phyloP scores from a whole-genome alignment of 2,888 invertebrate species.

The Seladonia tumulorum region DNA sequence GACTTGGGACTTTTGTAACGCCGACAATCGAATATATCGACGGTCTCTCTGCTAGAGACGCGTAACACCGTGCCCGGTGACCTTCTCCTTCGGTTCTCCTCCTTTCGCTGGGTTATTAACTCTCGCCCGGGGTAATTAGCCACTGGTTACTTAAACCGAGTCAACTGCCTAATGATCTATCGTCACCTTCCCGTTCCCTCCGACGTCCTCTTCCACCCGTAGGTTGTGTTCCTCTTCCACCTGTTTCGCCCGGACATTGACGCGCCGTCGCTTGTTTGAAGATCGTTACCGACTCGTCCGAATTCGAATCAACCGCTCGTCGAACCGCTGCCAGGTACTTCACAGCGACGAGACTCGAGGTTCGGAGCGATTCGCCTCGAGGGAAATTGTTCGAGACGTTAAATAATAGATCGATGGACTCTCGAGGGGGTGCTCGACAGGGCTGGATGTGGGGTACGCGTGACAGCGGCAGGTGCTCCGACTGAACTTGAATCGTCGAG shows the following conservation, averaged over 20 bases:
- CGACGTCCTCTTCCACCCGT: constrained; percentile 19
- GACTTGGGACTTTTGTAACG: constrained; percentile 31
- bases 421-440: neutral
- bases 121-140: constrained; percentile 74
- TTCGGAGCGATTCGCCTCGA: neutral
- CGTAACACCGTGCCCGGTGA: constrained; percentile 17
- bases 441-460: neutral
- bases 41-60: neutral
- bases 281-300: constrained; percentile 62
- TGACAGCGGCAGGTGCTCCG: neutral
- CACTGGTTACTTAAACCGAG: constrained; percentile 71
- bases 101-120: constrained; percentile 75
- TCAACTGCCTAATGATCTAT: constrained; percentile 78
- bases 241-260: constrained; percentile 55
- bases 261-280: constrained; percentile 68
- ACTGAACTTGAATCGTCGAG: neutral
- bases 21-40: constrained; percentile 61
- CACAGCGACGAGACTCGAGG: neutral
- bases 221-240: constrained; percentile 52
- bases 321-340: constrained; percentile 16
- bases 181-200: constrained; percentile 69
- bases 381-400: constrained; percentile 5
- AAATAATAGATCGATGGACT: constrained; percentile 7
- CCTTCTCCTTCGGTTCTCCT: constrained; percentile 44
- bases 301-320: constrained; percentile 32